Evolutionary conservation across 2,797 vertebrate genomes (phyloP), one percentile per base, ranked within the genome.

Genomic region (Astyanax mexicanus): DNA sequence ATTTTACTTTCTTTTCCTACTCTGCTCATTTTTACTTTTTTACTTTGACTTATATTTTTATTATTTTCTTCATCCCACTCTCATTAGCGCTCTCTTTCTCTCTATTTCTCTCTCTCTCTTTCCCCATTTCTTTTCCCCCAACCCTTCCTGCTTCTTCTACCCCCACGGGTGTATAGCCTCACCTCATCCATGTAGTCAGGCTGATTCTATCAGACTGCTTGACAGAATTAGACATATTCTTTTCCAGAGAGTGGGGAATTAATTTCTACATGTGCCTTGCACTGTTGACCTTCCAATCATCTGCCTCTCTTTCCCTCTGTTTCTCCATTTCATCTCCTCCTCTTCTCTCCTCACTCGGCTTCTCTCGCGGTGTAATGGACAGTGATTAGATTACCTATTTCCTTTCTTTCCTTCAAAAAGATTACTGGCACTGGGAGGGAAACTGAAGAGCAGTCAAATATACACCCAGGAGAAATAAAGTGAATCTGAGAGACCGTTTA

Each of bases 301-400:
- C 84, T 66, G 40, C 45, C 8, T 47, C 61, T 57, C 17, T 29
- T n/a, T 60, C 47, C 47, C 51, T 44, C 37, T 66, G 40, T 35
- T 55, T 55, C 38, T 72, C 71, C 49, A 15, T 29, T 37, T 64
- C 38, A 74, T 68, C 80, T 70, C 69, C 23, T 68, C 54, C 70
- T 57, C 62, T 74, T 68, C 72, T 60, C 62, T 19, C 54, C 44
- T 52, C 66, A 90, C 91, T 92, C 87, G 89, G 90, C 87, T 89
- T 88, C 90, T 92, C 87, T 88, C 84, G 80, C 88, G 89, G 85
- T 90, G 92, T 88, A 91, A 90, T 91, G 90, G 74, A 54, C 65
- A 52, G 60, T 67, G 42, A 79, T 74, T 71, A 65, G 58, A 76
- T 10, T 69, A 40, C 44, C 35, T 15, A 64, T 58, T 57, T 65